Evolutionary conservation across 2,797 vertebrate species (phyloP), one percentile per base, ranked within the genome.

Genomic region (Hephaestus fuliginosus): DNA sequence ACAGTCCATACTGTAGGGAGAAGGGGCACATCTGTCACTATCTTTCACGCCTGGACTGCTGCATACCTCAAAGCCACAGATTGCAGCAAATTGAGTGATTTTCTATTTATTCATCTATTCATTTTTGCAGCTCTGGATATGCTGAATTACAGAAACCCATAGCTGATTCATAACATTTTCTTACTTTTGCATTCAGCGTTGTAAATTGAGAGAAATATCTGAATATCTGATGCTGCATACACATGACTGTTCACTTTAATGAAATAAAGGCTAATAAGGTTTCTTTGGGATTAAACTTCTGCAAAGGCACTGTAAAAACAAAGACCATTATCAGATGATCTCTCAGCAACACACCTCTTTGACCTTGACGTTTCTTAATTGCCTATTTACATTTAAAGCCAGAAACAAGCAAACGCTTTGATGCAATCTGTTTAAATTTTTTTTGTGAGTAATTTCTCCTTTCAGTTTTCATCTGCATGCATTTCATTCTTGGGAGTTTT

Each of bases 1-100:
- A 79, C 22, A 52, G 44, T 76, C 66, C 60, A 80, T 44, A 39
- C 36, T 39, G 36, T 39, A 48, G 28, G 39, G 64, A 84, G 30
- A 80, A 72, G 70, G 76, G 77, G 15, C 85, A 84, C 86, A 90
- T 86, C 88, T 91, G 88, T 64, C 28, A 82, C 30, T 33, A 33
- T 84, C 46, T 65, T 84, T 90, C 85, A 91, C 20, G 68, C 81
- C 72, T 90, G 85, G 56, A 77, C 64, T 64, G 80, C 69, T 70
- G 61, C 74, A 65, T 67, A 82, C 80, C 72, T 88, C 78, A 70
- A 53, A 85, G 56, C 62, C 65, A 86, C 63, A 70, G 66, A 87
- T n/a, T 69, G 75, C 63, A 71, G 33, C 17, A 78, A 78, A 81
- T 80, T 63, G 67, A 74, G 51, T 70, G 44, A 70, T 65, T 76